Base-by-base conservation (phyloP, 2,797 vertebrate species). In the Bradypodion pumilum region DNA sequence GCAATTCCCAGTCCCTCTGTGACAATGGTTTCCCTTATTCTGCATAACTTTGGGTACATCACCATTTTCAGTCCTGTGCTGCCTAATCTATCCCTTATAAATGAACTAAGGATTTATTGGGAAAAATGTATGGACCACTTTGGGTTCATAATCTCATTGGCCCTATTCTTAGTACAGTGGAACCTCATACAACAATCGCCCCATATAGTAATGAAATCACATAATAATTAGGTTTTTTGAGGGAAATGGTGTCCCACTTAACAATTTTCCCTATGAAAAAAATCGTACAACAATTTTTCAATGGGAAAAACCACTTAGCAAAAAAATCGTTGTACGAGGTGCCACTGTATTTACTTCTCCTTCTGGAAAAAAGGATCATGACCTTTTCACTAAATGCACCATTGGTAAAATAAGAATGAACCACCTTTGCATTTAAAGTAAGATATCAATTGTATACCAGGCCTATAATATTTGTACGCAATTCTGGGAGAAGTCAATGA, bases 151-250 rank as follows among this genome's bases (percentile, higher is more conserved):
- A 94, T 87, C 87, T 87, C 89, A 89, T 89, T 77, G 88, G 74
- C 19, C 6, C 92, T 95, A 94, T 95, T 95, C 93, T 96, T 94
- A 93, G 95, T 83, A n/a, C n/a, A n/a, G n/a, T n/a, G n/a, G n/a
- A n/a, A n/a, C n/a, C n/a, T n/a, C n/a, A n/a, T n/a, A n/a, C n/a
- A n/a, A n/a, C n/a, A n/a, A n/a, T n/a, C n/a, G n/a, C n/a, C n/a
- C n/a, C n/a, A n/a, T n/a, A n/a, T n/a, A n/a, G n/a, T n/a, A n/a
- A n/a, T n/a, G n/a, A n/a, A n/a, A n/a, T n/a, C n/a, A n/a, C n/a
- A n/a, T n/a, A n/a, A n/a, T n/a, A n/a, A n/a, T n/a, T n/a, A n/a
- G n/a, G n/a, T n/a, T n/a, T n/a, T n/a, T n/a, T n/a, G n/a, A n/a
- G n/a, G n/a, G n/a, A n/a, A n/a, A n/a, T n/a, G n/a, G n/a, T n/a